These are phyloP conservation scores for Callyntrura guangdongensis DNA, from an alignment of 2,888 invertebrate genomes.

Conservation along the genomic window DNA sequence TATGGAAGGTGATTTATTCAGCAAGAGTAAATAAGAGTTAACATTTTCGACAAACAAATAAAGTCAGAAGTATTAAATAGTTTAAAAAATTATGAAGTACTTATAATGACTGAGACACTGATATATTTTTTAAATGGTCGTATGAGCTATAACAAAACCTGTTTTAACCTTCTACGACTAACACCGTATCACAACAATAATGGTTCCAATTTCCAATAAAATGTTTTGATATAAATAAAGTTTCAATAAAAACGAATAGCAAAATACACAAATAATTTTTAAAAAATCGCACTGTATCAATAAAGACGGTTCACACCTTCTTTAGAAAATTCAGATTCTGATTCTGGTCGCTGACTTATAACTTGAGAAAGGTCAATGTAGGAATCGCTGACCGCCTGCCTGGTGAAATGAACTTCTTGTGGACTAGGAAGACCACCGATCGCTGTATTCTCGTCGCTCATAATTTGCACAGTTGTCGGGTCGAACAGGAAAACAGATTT, in stretches of 20 bases:
- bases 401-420: neutral
- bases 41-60: too few species aligned
- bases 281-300: neutral
- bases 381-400: slow-evolving; percentile 16
- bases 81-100: too few species aligned
- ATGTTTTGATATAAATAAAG: too few species aligned
- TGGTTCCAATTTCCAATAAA: too few species aligned
- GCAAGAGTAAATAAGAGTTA: too few species aligned
- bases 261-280: neutral
- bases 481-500: slow-evolving; percentile 41
- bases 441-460: neutral
- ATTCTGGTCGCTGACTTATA: neutral
- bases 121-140: too few species aligned
- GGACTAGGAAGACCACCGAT: slow-evolving; percentile 21
- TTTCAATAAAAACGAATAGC: neutral
- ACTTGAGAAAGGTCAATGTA: slow-evolving; percentile 22
- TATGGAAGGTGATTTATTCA: neutral
- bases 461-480: slow-evolving; percentile 7
- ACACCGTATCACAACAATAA: too few species aligned
- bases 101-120: too few species aligned
- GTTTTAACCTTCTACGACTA: too few species aligned
- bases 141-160: too few species aligned
- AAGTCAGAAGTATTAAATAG: too few species aligned
- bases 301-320: neutral
- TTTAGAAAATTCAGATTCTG: neutral